These are phyloP conservation scores for Agrotis ipsilon DNA, from an alignment of 2,888 invertebrate species.

Conservation along the genomic window DNA sequence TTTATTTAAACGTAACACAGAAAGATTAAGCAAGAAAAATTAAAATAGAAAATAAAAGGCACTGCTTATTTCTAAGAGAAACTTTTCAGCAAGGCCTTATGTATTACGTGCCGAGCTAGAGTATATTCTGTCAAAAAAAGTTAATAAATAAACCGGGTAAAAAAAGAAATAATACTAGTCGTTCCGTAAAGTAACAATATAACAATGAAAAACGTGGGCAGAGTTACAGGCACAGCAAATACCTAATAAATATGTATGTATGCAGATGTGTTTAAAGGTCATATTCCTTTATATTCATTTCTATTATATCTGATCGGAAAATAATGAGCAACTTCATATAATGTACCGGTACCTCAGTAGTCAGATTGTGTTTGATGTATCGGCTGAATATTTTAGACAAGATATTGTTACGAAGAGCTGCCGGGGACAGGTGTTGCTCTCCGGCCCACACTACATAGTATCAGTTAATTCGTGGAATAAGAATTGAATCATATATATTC, in stretches of 20 bases:
- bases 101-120: too few relatives aligned
- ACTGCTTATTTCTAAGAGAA: too few relatives aligned
- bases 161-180: background rate
- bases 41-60: too few relatives aligned
- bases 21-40: too few relatives aligned
- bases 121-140: too few relatives aligned
- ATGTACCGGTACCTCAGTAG: background rate
- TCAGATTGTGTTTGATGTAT: slow-evolving; percentile 3
- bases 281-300: slow-evolving; percentile 3
- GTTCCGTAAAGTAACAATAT: background rate
- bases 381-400: background rate
- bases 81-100: too few relatives aligned
- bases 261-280: slow-evolving; percentile 18
- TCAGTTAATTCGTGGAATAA: too few relatives aligned
- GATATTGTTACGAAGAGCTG: background rate
- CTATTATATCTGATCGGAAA: slow-evolving; percentile 6
- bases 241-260: slow-evolving; percentile 20
- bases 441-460: background rate
- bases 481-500: background rate
- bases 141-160: too few relatives aligned
- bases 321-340: background rate
- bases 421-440: background rate
- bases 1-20: too few relatives aligned
- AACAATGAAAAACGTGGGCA: background rate
- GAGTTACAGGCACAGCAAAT: background rate